Base-by-base conservation (phyloP, 2,797 vertebrate genomes). In the Manis pentadactyla region DNA sequence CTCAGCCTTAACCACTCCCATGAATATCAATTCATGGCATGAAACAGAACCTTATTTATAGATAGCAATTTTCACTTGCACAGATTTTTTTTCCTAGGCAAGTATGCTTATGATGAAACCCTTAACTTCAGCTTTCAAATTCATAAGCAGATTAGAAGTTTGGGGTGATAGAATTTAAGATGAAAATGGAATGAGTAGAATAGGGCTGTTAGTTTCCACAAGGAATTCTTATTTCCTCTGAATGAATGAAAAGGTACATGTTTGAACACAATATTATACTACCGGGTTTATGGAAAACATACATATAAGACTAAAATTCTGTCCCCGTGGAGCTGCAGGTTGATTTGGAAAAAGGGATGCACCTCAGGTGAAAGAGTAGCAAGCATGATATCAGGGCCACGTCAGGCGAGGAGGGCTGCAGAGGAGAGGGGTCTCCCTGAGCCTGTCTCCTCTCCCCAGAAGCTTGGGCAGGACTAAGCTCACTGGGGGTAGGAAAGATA, bases 71-170 rank as follows among this genome's bases (percentile, higher is more conserved):
- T 95, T 82, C 82, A 95, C 2, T 51, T 92, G 63, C 51, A 34
- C 31, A 27, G 31, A 79, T 69, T 18, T 63, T 83, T 68, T 78
- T 53, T 14, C 13, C 37, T 27, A 25, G 37, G 55, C 25, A 90
- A 86, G 5, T 49, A 37, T 46, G 49, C 34, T 84, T 68, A 46
- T 4, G n/a, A 64, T 46, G 82, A 96, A 96, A 95, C 34, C 61
- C 39, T 53, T 59, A 82, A 7, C 19, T 27, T 19, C 14, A 49
- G 6, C 71, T 55, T 87, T 83, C 87, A 84, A 63, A 73, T 73
- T 57, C 55, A 61, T 39, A n/a, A 82, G 46, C 84, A 57, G 9
- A 79, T 95, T 90, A 82, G 82, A 96, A 79, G 42, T 49, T 42
- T 6, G 25, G 37, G 53, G 18, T 18, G 73, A 57, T 3, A 74